A percentile compares a stretch with the other conserved stretches of the same genome.
Conservation (phyloP, 2,113 vertebrate genomes). For the Hipposideros armiger region DNA sequence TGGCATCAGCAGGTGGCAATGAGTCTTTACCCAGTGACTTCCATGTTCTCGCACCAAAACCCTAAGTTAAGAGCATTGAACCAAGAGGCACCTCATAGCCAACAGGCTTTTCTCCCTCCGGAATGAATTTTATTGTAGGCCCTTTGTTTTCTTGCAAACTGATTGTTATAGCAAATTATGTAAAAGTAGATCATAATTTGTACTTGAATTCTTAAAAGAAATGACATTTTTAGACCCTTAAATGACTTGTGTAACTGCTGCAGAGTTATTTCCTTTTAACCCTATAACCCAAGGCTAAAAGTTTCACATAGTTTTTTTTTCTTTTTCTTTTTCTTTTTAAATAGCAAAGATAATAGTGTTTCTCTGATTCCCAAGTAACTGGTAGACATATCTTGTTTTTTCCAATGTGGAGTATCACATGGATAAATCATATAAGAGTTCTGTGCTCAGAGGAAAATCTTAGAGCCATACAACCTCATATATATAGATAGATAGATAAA, state of each 20-base stretch:
- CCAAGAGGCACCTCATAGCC: not conserved
- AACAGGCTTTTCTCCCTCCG: not conserved
- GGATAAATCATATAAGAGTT: constrained; percentile 52
- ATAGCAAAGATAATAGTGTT: constrained; percentile 42
- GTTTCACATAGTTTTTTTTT: not conserved
- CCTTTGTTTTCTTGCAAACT: not conserved
- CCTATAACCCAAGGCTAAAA: not conserved
- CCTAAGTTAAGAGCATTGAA: not conserved
- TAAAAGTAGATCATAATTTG: not conserved
- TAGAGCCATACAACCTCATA: constrained; percentile 26
- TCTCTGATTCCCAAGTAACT: constrained; percentile 58
- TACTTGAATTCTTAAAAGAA: not conserved
- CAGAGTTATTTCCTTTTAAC: not conserved
- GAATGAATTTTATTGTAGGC: not conserved
- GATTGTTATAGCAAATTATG: not conserved
- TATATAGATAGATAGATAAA: no score
- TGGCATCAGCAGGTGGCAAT: not conserved
- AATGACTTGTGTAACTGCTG: not conserved
- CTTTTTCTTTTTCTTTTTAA: not conserved
- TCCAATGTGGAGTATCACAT: not conserved
- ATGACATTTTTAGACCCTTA: not conserved
- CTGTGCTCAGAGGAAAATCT: constrained; percentile 64
- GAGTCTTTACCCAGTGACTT: not conserved
- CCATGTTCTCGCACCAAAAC: not conserved
- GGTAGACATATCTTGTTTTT: not conserved